A percentile compares a stretch with the other conserved stretches of the same genome.
Evolutionary conservation across 2,888 invertebrate species (phyloP).

Genomic region (Coelopa pilipes): DNA sequence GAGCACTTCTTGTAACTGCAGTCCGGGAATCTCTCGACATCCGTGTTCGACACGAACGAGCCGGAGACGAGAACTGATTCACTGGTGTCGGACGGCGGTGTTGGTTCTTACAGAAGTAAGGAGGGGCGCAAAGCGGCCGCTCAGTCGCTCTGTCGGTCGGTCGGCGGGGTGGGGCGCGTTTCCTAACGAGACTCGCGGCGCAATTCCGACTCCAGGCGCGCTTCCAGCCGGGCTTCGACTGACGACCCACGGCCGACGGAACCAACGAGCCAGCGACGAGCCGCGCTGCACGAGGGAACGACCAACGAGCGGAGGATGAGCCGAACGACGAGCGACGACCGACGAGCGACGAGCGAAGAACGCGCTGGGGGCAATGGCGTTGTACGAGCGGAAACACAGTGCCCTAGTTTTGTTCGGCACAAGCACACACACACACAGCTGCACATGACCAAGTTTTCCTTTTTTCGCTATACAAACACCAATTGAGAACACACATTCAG

Average conservation of each 20-base stretch:
- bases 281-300: neutral
- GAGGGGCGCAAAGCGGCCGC: too few relatives aligned
- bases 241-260: neutral
- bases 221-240: constrained; percentile 1
- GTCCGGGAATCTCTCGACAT: too few relatives aligned
- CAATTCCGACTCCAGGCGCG: neutral
- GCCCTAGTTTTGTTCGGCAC: constrained; percentile 61
- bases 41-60: too few relatives aligned
- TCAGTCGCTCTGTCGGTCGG: too few relatives aligned
- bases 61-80: too few relatives aligned
- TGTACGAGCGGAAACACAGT: constrained; percentile 59
- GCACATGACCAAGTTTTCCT: constrained; percentile 42
- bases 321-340: constrained; percentile 20
- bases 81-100: too few relatives aligned
- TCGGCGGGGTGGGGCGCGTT: neutral
- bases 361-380: constrained; percentile 48
- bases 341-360: constrained; percentile 34
- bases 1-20: too few relatives aligned
- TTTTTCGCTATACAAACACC: constrained; percentile 34
- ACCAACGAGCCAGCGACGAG: neutral
- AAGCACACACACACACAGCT: constrained; percentile 41
- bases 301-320: neutral
- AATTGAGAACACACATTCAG: constrained; percentile 36
- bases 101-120: too few relatives aligned
- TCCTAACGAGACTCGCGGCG: neutral